Base-by-base conservation (phyloP, 2,113 vertebrate genomes). In the Sitta europaea region DNA sequence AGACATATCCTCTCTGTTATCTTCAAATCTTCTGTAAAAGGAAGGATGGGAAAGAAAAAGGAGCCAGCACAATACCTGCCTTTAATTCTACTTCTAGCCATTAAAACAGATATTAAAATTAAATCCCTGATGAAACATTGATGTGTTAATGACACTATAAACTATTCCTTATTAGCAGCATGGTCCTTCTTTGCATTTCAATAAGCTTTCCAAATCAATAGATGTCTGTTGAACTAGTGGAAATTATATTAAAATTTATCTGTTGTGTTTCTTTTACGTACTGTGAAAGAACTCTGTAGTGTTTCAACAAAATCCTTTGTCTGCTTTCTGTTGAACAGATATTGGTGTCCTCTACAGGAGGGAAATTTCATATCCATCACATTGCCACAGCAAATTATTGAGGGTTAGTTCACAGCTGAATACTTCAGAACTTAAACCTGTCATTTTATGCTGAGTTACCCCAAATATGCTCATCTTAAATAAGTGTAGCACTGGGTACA, bases 201-300 rank as follows among this genome's bases (percentile, higher is more conserved):
- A 67, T 90, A 84, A 94, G 50, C 19, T 78, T 90, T 83, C 25
- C 61, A 67, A 94, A 94, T 96, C 75, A 57, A 72, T 85, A 91
- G 16, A 48, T 74, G 23, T 63, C 59, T 10, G 7, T 67, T 83
- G 27, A 16, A 73, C 21, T 1, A 3, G 14, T 54, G 42, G 45
- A 71, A 82, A 35, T 42, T 31, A 31, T n/a, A 85, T 68, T 86
- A 86, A 83, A 83, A 80, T 95, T 33, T 88, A 74, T 79, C 63
- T 93, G 48, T 12, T 90, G 38, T 70, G 21, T 47, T 94, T 45
- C 21, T 90, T 86, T 90, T 92, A 80, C 1, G 3, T 45, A 38
- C 22, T 48, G 33, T 74, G 58, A 48, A 47, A 61, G 63, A 90
- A 47, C 55, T 73, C n/a, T 33, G 18, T 25, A 27, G 15, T 15